phyloP scores from a whole-genome alignment of 2,113 vertebrate species.

The Anguilla japonica region DNA sequence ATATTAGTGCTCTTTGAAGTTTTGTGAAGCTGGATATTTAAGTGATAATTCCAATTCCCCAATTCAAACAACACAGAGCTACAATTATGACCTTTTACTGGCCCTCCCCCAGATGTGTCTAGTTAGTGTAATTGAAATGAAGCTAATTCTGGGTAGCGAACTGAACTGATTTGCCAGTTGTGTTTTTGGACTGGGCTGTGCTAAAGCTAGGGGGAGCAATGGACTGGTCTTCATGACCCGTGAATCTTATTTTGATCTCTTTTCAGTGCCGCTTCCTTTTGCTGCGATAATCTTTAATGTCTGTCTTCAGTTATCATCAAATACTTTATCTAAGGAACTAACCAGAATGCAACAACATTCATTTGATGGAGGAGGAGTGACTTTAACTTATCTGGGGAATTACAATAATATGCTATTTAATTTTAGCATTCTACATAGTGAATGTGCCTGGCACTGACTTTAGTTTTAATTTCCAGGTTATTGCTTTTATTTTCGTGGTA shows the following conservation, averaged over 20 bases:
- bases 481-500: conserved; percentile 3
- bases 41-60: background rate
- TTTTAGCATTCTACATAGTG: background rate
- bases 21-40: background rate
- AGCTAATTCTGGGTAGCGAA: conserved; percentile 1
- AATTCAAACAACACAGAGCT: background rate
- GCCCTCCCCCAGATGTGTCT: background rate
- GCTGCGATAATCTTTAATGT: background rate
- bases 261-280: background rate
- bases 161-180: background rate
- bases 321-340: background rate
- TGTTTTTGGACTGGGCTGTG: background rate
- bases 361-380: background rate
- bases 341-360: background rate
- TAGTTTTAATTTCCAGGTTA: background rate
- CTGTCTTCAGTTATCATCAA: background rate
- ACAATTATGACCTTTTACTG: background rate
- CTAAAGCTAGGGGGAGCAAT: background rate
- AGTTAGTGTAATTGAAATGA: background rate
- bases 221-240: background rate
- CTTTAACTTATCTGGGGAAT: too few species aligned
- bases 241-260: background rate
- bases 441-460: background rate
- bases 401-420: background rate
- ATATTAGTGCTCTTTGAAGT: background rate